Conservation (phyloP, 1,140 invertebrate genomes). For the Colletes gigas region DNA sequence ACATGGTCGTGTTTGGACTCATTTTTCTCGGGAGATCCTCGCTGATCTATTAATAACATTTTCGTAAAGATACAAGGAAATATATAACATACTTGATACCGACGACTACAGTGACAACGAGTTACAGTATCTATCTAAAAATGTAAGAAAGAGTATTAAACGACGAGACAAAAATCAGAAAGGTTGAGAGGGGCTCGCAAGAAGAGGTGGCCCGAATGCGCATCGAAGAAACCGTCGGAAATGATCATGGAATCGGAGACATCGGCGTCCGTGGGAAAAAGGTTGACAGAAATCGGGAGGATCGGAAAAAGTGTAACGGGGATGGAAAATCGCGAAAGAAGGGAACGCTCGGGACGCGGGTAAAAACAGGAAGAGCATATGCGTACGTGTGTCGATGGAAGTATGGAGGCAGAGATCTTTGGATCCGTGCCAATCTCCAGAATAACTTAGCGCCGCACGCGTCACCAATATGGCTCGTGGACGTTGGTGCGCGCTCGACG, state of each 20-base stretch:
- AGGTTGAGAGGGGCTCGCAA: neutral
- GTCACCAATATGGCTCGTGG: slow-evolving; percentile 30
- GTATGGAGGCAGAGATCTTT: slow-evolving; percentile 31
- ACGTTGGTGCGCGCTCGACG: neutral
- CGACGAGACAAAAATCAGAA: neutral
- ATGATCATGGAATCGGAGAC: neutral
- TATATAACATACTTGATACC: too few relatives aligned
- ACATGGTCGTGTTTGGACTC: too few relatives aligned
- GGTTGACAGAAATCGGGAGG: neutral
- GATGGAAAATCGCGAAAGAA: neutral
- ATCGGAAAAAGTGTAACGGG: neutral
- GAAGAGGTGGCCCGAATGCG: neutral
- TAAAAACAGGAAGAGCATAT: slow-evolving; percentile 27
- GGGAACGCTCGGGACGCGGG: neutral
- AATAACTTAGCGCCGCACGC: slow-evolving; percentile 58
- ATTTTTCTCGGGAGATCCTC: too few relatives aligned
- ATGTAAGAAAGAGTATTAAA: too few relatives aligned
- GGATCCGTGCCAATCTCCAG: slow-evolving; percentile 59
- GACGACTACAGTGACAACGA: too few relatives aligned
- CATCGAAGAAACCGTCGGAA: neutral
- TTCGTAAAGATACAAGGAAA: too few relatives aligned
- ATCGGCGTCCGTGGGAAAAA: neutral
- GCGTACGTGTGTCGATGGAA: slow-evolving; percentile 26
- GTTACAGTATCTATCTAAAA: too few relatives aligned
- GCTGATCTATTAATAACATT: too few relatives aligned